Conservation (phyloP, 2,113 vertebrate species). For the Xerus inauris region DNA sequence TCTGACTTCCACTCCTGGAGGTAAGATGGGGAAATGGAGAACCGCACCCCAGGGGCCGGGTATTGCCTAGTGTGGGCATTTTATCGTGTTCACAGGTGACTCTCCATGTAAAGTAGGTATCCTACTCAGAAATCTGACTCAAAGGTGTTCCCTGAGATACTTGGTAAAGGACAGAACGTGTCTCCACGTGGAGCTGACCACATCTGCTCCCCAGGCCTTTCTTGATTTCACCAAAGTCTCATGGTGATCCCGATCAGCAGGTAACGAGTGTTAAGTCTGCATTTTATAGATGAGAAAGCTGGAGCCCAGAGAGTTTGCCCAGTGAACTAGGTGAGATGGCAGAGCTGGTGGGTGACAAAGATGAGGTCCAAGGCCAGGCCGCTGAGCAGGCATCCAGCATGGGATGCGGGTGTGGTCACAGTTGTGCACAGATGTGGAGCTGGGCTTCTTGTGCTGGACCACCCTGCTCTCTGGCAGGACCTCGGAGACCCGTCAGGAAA, state of each 20-base stretch:
- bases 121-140: background rate
- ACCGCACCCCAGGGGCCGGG: fast-evolving
- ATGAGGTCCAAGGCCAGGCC: too few relatives aligned
- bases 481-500: too few relatives aligned
- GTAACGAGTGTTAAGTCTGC: background rate
- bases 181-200: too few relatives aligned
- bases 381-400: too few relatives aligned
- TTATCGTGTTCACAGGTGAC: background rate
- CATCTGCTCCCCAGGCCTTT: background rate
- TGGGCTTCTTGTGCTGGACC: fast-evolving
- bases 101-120: background rate
- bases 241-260: too few relatives aligned
- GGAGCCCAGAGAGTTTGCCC: background rate
- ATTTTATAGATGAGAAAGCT: background rate
- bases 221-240: background rate
- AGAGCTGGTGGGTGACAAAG: background rate
- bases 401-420: too few relatives aligned
- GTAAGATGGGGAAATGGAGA: background rate
- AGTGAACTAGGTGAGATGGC: too few relatives aligned
- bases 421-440: background rate
- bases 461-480: fast-evolving
- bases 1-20: background rate
- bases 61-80: too few relatives aligned
- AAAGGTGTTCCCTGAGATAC: background rate
- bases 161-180: background rate